Conservation (phyloP, 2,113 vertebrate species). For the Hylia prasina region DNA sequence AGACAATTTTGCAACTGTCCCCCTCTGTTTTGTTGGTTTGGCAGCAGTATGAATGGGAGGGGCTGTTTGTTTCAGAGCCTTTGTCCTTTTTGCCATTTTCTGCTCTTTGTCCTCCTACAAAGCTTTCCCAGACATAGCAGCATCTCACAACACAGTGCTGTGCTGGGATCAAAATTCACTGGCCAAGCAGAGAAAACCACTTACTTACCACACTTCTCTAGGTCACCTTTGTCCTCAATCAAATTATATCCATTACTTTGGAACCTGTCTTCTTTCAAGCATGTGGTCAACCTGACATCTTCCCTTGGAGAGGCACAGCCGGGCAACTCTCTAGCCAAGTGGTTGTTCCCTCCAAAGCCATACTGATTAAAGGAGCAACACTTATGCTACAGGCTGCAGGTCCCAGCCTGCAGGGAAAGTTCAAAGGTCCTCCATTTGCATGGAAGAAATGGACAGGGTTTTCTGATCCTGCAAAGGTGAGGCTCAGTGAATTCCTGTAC, state of each 20-base stretch:
- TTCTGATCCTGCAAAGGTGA: background rate
- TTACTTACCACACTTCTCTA: background rate
- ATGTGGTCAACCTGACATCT: background rate
- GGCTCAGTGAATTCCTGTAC: background rate
- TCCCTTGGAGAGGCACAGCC: background rate
- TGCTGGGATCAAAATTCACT: constrained; percentile 37
- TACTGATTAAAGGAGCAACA: background rate
- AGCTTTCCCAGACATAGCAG: background rate
- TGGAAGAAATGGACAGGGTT: background rate
- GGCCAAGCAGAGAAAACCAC: constrained; percentile 26
- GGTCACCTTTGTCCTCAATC: constrained; percentile 29
- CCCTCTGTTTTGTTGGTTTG: background rate
- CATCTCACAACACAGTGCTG: background rate
- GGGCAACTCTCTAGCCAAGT: background rate
- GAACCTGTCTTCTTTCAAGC: constrained; percentile 9
- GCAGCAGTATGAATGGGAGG: background rate
- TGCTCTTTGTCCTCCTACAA: background rate
- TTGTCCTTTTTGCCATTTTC: background rate
- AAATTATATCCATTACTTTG: background rate
- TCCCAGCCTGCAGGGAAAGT: background rate
- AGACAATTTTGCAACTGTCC: background rate
- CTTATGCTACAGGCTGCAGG: background rate
- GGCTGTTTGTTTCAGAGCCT: background rate
- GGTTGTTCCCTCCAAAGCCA: background rate
- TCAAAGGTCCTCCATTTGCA: accelerated